phyloP scores from a whole-genome alignment of 2,113 vertebrate genomes.

The Anser cygnoides region DNA sequence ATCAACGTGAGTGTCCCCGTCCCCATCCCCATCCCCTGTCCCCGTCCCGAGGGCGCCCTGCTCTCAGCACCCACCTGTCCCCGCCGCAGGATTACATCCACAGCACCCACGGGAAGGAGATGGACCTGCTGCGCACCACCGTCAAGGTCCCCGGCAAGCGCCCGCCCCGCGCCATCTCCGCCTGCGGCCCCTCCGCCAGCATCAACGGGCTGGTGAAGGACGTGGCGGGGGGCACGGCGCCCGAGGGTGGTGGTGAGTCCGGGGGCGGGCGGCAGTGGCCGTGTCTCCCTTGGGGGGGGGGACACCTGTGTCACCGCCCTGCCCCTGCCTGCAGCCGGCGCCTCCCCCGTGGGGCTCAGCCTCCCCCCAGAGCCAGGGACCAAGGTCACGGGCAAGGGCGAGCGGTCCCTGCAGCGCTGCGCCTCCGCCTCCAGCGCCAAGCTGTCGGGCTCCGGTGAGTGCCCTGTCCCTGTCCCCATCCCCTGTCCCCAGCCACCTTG shows the following conservation, averaged over 20 bases:
- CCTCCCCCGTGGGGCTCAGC: slow-evolving; percentile 78
- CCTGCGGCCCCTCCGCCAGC: slow-evolving; percentile 83
- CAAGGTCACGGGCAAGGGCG: slow-evolving; percentile 78
- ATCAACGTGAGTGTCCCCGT: slow-evolving; percentile 83
- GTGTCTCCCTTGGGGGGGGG: not conserved
- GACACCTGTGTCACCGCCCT: fast-evolving
- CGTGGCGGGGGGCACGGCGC: slow-evolving; percentile 61
- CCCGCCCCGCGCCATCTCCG: slow-evolving; percentile 88
- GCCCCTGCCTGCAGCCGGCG: slow-evolving; percentile 46
- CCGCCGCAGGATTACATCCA: slow-evolving; percentile 85
- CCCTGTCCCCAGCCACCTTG: fast-evolving
- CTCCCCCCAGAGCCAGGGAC: slow-evolving; percentile 81
- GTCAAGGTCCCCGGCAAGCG: slow-evolving; percentile 97
- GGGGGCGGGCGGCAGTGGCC: fast-evolving
- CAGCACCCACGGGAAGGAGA: slow-evolving; percentile 92
- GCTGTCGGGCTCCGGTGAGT: slow-evolving; percentile 79
- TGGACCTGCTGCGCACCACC: slow-evolving; percentile 92
- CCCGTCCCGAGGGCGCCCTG: not conserved
- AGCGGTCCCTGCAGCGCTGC: slow-evolving; percentile 83
- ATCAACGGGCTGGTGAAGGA: slow-evolving; percentile 90
- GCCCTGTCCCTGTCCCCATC: not conserved
- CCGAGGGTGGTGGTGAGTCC: slow-evolving; percentile 73
- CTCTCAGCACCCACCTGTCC: not conserved
- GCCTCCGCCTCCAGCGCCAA: slow-evolving; percentile 82
- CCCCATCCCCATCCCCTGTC: not conserved